These are phyloP conservation scores for Anagyrus pseudococci DNA, from an alignment of 2,888 invertebrate genomes.

Conservation along the genomic window DNA sequence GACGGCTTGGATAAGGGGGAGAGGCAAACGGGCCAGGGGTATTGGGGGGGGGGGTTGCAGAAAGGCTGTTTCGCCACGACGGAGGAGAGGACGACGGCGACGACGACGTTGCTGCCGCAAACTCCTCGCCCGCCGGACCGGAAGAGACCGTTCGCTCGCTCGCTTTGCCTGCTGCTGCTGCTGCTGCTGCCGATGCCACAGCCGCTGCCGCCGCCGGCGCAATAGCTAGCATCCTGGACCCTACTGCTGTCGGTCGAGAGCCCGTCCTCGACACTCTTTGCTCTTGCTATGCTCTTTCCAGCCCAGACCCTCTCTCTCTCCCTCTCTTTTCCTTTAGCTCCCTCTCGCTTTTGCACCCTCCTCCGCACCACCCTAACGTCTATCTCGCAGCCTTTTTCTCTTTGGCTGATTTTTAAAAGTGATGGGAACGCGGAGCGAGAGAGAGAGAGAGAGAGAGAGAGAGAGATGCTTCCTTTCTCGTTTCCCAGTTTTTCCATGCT, in stretches of 20 bases:
- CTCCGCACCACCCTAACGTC: too few species aligned
- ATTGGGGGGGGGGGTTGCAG: too few species aligned
- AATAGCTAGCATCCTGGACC: background rate
- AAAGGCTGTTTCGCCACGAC: conserved; percentile 13
- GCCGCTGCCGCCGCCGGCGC: conserved; percentile 7
- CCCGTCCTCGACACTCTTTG: conserved; percentile 7
- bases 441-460: too few species aligned
- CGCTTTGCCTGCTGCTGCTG: background rate
- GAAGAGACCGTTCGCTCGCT: conserved; percentile 35
- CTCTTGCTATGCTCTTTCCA: conserved; percentile 1
- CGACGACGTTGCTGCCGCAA: conserved; percentile 39
- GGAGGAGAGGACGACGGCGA: conserved; percentile 1
- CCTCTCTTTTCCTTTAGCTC: too few species aligned
- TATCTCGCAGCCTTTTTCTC: too few species aligned
- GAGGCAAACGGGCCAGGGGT: too few species aligned
- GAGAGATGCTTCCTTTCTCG: too few species aligned
- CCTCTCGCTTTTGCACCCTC: too few species aligned
- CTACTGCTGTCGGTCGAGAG: background rate
- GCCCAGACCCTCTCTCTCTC: background rate
- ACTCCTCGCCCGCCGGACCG: conserved; percentile 37
- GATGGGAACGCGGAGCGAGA: too few species aligned
- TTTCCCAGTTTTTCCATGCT: too few species aligned
- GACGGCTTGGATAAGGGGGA: too few species aligned
- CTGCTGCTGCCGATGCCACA: conserved; percentile 2
- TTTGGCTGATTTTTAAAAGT: too few species aligned